Percentiles rank a stretch among this genome's conserved stretches.
phyloP scores from a whole-genome alignment of 2,888 invertebrate species.

The Eugnorisma glareosa region DNA sequence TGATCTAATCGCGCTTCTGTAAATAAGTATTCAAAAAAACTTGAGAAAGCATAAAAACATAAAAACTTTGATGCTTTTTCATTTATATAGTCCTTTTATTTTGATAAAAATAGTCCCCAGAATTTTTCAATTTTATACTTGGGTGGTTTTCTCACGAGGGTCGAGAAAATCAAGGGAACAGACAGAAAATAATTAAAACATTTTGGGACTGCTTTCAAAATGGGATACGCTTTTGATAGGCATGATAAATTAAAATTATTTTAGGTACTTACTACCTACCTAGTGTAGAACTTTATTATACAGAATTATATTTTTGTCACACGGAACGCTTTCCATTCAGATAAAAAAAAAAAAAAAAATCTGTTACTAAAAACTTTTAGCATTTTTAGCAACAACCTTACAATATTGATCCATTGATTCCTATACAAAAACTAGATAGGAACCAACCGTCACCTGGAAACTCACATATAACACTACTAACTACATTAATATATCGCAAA shows the following conservation, averaged over 20 bases:
- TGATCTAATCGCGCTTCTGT: slow-evolving; percentile 59
- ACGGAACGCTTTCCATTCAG: no score
- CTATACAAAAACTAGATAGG: neutral
- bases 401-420: no score
- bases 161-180: slow-evolving; percentile 19
- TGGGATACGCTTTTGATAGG: slow-evolving; percentile 7
- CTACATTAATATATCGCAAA: neutral
- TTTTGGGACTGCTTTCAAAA: slow-evolving; percentile 12
- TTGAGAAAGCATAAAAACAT: slow-evolving; percentile 23
- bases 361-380: no score
- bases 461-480: neutral
- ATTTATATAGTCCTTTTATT: slow-evolving; percentile 32
- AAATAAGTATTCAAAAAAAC: slow-evolving; percentile 54
- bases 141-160: slow-evolving; percentile 60
- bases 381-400: no score
- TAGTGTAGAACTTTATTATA: neutral
- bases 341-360: no score
- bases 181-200: slow-evolving; percentile 10
- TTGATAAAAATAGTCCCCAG: slow-evolving; percentile 20
- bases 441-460: neutral
- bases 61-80: slow-evolving; percentile 29
- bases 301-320: neutral
- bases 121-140: slow-evolving; percentile 61
- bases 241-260: neutral
- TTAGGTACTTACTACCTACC: neutral